Conservation (phyloP, 2,113 vertebrate species). For the Blennius ocellaris region DNA sequence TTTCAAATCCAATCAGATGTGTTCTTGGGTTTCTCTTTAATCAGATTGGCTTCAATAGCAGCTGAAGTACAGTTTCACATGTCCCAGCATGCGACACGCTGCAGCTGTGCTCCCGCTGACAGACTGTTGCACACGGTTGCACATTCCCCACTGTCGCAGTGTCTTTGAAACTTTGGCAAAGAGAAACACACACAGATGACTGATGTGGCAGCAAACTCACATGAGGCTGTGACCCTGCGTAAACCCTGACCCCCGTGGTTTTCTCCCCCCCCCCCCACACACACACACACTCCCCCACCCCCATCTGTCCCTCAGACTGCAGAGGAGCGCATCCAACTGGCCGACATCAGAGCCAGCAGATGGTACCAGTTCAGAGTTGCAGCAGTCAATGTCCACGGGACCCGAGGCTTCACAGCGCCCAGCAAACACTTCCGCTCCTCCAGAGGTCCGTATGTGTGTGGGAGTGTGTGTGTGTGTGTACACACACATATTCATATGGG, state of each 20-base stretch:
- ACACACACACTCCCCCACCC: constrained; percentile 47
- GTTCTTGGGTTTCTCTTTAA: constrained; percentile 11
- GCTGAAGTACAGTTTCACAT: constrained; percentile 23
- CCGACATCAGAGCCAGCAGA: constrained; percentile 88
- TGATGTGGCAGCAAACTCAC: constrained; percentile 74
- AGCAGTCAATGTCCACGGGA: constrained; percentile 94
- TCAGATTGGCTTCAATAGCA: constrained; percentile 9
- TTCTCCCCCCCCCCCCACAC: constrained; percentile 56
- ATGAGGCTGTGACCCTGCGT: constrained; percentile 68
- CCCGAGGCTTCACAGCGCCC: constrained; percentile 95
- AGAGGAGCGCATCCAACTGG: constrained; percentile 88
- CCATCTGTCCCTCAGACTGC: constrained; percentile 88
- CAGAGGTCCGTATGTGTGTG: constrained; percentile 84
- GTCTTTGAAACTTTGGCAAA: constrained; percentile 75
- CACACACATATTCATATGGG: constrained; percentile 26
- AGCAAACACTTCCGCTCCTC: constrained; percentile 97
- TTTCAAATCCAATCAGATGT: constrained; percentile 3
- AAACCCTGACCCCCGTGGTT: constrained; percentile 77
- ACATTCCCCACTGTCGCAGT: constrained; percentile 69
- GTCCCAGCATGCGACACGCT: constrained; percentile 42
- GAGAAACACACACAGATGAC: constrained; percentile 74
- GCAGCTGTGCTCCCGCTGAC: constrained; percentile 68
- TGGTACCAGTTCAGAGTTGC: constrained; percentile 99
- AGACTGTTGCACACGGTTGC: constrained; percentile 47
- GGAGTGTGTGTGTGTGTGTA: constrained; percentile 49